A percentile compares a stretch with the other conserved stretches of the same genome.
Evolutionary conservation across 2,797 vertebrate species (phyloP).

Genomic region (Characodon lateralis): DNA sequence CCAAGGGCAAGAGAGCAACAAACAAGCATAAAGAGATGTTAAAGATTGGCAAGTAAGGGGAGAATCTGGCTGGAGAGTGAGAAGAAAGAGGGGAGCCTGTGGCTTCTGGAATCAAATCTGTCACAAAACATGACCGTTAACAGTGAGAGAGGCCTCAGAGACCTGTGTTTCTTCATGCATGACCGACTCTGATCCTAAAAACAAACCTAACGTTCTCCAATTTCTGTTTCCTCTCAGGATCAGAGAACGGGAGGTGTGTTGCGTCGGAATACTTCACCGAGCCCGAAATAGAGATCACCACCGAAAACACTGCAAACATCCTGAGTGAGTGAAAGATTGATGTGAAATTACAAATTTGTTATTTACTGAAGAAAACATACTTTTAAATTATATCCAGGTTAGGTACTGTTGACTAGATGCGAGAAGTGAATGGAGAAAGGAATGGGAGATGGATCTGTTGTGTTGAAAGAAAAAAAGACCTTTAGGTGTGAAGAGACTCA

Average conservation of each 20-base stretch:
- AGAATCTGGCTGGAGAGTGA: constrained; percentile 19
- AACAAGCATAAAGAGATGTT: constrained; percentile 16
- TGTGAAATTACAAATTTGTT: background rate
- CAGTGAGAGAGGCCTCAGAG: constrained; percentile 42
- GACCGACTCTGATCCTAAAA: constrained; percentile 36
- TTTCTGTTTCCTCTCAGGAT: constrained; percentile 63
- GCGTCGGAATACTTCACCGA: constrained; percentile 94
- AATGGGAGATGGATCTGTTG: background rate
- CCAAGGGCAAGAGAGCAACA: constrained; percentile 20
- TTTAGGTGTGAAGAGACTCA: background rate
- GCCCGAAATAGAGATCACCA: constrained; percentile 91
- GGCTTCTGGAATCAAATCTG: constrained; percentile 45
- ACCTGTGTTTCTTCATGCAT: constrained; percentile 41
- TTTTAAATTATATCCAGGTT: background rate
- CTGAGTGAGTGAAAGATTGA: constrained; percentile 83
- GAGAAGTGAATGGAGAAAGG: background rate
- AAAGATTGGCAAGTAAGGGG: constrained; percentile 1
- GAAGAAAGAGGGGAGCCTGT: constrained; percentile 19
- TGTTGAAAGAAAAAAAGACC: background rate
- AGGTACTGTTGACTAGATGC: background rate
- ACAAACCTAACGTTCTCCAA: constrained; percentile 23
- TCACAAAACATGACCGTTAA: constrained; percentile 58
- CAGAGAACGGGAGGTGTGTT: constrained; percentile 87
- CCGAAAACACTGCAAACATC: constrained; percentile 94
- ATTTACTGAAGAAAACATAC: background rate